Base-by-base conservation (phyloP, 1,140 invertebrate species). In the Ceratina calcarata region DNA sequence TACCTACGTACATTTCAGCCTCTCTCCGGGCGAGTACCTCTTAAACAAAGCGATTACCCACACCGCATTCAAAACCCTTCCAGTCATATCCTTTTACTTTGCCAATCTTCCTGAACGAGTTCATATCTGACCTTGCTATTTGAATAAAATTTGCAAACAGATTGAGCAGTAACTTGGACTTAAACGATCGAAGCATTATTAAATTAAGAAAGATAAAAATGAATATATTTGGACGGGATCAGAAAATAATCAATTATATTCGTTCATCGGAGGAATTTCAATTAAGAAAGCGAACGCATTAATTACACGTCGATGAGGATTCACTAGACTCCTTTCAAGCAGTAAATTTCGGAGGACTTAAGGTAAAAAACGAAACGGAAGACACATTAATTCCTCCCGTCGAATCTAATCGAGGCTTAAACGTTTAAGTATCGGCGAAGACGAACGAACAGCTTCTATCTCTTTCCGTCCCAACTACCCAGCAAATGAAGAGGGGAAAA, bases 381-480 rank as follows among this genome's bases (percentile, higher is more conserved):
- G 62, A 32, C 71, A 37, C 78, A 80, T 80, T 80, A 80, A 75
- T 80, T 75, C 58, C 73, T 18, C 61, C 78, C 10, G 1, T 67
- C 24, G 53, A 61, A 80, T 80, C 78, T 76, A 58, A 80, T 75
- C 78, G 72, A 20, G 53, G 64, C 58, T 58, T 68, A 80, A 80
- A 24, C 72, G 76, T 80, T 80, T 67, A 55, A 75, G 62, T 37
- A 73, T 74, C 69, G 49, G 32, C n/a, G 60, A 73, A 67, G 72
- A 24, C 22, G 71, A 74, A 75, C 78, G 64, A 24, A 37, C 64
- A 57, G 53, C 66, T 64, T 81, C 22, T 13, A 24, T 58, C 66
- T 51, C 55, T 32, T 22, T 70, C 57, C 3, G 6, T 20, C 22
- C 53, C 66, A 3, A 20, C 7, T 22, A 15, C 10, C 57, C 67